Base-by-base conservation (phyloP, 2,888 invertebrate species). In the Tetropium fuscum region DNA sequence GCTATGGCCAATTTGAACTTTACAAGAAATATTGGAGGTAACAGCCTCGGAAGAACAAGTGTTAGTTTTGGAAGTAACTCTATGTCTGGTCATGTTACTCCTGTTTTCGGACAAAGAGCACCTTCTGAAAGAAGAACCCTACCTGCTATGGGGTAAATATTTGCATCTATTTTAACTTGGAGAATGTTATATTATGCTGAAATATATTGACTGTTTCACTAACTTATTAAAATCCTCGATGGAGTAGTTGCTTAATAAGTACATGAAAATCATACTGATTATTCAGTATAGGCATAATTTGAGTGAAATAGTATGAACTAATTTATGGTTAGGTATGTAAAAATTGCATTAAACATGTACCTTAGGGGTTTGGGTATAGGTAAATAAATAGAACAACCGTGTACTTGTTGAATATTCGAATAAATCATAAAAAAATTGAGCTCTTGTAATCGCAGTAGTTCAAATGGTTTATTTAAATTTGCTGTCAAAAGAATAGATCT, bases 1-100 rank as follows among this genome's bases (percentile, higher is more conserved):
- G 92, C 90, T 89, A 94, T 94, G 93, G 94, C 94, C 87, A 94
- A 93, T 88, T 88, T 94, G 89, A 94, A 94, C 87, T 93, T 93
- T 86, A 93, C 93, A 84, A 89, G 94, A 86, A 94, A 91, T 87
- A 90, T 94, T 86, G 91, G 92, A 83, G 91, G 91, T 83, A 89
- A 87, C 77, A 88, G 87, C 82, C 85, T 90, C 80, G 85, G 87
- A 76, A 85, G 87, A 82, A 86, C 86, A 66, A 86, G 87, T 83
- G 86, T 86, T 77, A 86, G 87, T 78, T 88, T 88, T 80, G 86
- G 86, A 76, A 86, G 85, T 80, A 87, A 86, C 82, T 87, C 89
- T 76, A 85, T 90, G 78, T 87, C 89, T 74, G 90, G 90, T 81
- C 90, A 90, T 88, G 90, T 90, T 80, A 90, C 90, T 71, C 90